Evolutionary conservation across 2,888 invertebrate species (phyloP).

Genomic region (Lypha dubia): DNA sequence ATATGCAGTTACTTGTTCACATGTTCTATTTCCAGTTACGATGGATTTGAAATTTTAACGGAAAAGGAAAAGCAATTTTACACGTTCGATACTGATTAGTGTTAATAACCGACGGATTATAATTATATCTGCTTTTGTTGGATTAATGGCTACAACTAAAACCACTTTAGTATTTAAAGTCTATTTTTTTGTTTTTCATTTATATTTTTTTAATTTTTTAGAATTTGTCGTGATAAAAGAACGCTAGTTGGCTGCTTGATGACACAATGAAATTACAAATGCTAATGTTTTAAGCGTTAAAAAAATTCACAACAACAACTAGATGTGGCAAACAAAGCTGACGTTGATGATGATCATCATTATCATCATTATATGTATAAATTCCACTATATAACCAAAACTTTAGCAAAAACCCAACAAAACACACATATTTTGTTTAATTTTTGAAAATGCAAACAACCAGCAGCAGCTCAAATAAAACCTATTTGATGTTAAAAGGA

Average conservation of each 20-base stretch:
- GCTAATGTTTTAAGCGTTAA: constrained; percentile 61
- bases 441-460: constrained; percentile 51
- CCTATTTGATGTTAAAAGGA: constrained; percentile 27
- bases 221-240: constrained; percentile 45
- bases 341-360: constrained; percentile 35
- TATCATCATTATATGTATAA: constrained; percentile 33
- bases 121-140: constrained; percentile 32
- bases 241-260: constrained; percentile 56
- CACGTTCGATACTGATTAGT: constrained; percentile 26
- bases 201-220: constrained; percentile 5
- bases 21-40: background rate
- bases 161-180: constrained; percentile 15
- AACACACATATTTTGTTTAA: constrained; percentile 61
- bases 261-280: constrained; percentile 69
- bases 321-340: constrained; percentile 42
- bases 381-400: constrained; percentile 43
- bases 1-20: background rate
- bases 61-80: background rate
- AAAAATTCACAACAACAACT: constrained; percentile 64
- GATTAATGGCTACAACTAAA: constrained; percentile 47
- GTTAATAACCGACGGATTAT: constrained; percentile 51
- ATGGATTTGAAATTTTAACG: constrained; percentile 9
- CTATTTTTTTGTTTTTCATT: background rate
- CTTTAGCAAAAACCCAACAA: background rate
- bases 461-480: constrained; percentile 29